These are phyloP conservation scores for Phortica okadai DNA, from an alignment of 2,888 invertebrate species.

Conservation along the genomic window DNA sequence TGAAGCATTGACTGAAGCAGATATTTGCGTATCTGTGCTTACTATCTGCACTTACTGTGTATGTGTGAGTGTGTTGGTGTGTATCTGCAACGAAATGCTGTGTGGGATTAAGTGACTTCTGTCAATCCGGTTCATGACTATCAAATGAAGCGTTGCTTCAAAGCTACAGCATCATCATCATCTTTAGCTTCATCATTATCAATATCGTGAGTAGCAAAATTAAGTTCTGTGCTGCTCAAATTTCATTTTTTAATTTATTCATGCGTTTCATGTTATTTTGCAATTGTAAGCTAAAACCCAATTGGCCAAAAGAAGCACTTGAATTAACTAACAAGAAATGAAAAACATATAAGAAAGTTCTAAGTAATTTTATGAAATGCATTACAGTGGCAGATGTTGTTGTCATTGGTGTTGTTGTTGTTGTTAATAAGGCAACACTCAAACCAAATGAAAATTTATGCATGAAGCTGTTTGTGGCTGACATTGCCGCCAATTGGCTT, in stretches of 20 bases:
- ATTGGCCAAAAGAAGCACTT: too few relatives aligned
- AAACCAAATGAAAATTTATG: neutral
- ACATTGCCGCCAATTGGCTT: neutral
- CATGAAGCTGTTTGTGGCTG: neutral
- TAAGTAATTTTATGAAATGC: too few relatives aligned
- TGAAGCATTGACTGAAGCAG: neutral
- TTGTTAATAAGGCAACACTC: neutral
- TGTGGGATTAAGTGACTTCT: constrained; percentile 23
- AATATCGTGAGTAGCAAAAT: too few relatives aligned
- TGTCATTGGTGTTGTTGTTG: neutral
- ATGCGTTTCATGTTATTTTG: too few relatives aligned
- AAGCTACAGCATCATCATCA: neutral
- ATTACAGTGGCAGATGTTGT: too few relatives aligned
- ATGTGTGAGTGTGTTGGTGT: neutral
- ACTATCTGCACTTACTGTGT: neutral
- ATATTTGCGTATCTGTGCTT: constrained; percentile 12
- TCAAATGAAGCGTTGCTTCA: neutral
- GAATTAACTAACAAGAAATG: too few relatives aligned
- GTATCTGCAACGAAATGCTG: constrained; percentile 14
- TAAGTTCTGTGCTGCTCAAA: too few relatives aligned
- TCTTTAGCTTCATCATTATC: too few relatives aligned
- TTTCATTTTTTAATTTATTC: too few relatives aligned
- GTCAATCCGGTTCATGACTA: constrained; percentile 11
- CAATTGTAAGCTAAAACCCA: too few relatives aligned
- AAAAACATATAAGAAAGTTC: too few relatives aligned